phyloP scores from a whole-genome alignment of 2,888 invertebrate species.

The Apeira syringaria region DNA sequence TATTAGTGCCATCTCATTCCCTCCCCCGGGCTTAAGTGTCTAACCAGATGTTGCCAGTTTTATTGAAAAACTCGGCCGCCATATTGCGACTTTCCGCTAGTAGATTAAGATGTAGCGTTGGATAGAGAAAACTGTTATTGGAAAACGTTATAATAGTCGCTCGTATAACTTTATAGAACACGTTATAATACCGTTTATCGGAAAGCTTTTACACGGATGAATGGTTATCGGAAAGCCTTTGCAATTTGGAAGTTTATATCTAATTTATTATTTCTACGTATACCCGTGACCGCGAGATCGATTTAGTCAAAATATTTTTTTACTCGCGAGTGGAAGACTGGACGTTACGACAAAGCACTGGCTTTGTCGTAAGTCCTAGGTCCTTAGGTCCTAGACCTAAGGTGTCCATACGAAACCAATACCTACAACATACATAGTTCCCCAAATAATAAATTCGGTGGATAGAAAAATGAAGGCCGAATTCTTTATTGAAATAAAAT shows the following conservation, averaged over 20 bases:
- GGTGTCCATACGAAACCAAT: too few species aligned
- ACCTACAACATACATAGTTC: too few species aligned
- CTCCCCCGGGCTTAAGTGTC: constrained; percentile 77
- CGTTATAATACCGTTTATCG: constrained; percentile 25
- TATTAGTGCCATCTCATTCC: constrained; percentile 47
- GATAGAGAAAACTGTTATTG: constrained; percentile 34
- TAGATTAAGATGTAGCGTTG: constrained; percentile 76
- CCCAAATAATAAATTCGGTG: too few species aligned
- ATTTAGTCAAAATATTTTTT: too few species aligned
- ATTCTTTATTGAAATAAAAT: too few species aligned
- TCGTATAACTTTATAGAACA: constrained; percentile 35
- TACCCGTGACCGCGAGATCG: too few species aligned
- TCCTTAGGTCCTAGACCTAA: too few species aligned
- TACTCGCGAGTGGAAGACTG: too few species aligned
- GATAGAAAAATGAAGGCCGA: too few species aligned
- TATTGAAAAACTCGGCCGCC: constrained; percentile 80
- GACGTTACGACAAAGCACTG: too few species aligned
- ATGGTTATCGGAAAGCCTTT: constrained; percentile 1
- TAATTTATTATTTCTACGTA: too few species aligned
- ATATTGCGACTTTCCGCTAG: constrained; percentile 66
- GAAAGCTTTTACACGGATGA: not conserved
- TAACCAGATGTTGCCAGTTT: constrained; percentile 75
- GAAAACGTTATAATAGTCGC: constrained; percentile 40
- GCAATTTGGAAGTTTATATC: constrained; percentile 1
- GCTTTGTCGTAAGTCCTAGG: too few species aligned